Conservation (phyloP, 2,797 vertebrate species). For the Enteromius viviparus region DNA sequence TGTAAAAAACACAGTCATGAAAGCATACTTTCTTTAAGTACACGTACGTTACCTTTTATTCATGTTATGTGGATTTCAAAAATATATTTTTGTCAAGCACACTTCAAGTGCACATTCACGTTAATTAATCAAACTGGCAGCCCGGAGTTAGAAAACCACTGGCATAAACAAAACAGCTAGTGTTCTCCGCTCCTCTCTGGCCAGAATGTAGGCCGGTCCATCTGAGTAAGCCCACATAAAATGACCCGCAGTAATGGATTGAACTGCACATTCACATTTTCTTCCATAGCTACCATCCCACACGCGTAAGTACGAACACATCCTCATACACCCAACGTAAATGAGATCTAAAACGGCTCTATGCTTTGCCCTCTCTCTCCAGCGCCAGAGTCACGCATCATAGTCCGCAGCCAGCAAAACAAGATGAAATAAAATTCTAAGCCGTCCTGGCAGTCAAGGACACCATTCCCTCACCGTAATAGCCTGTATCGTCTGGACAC, state of each 20-base stretch:
- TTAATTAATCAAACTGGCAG: neutral
- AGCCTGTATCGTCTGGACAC: constrained; percentile 85
- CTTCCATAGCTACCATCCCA: constrained; percentile 23
- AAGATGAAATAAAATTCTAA: constrained; percentile 88
- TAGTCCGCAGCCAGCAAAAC: constrained; percentile 83
- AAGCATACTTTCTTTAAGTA: neutral
- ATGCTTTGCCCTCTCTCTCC: constrained; percentile 76
- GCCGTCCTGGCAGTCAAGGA: constrained; percentile 86
- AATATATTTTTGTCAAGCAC: neutral
- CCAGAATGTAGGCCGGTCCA: constrained; percentile 63
- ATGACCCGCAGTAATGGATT: constrained; percentile 43
- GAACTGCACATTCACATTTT: constrained; percentile 58
- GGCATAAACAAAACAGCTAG: neutral
- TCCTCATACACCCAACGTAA: constrained; percentile 68
- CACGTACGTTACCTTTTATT: neutral
- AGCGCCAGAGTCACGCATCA: constrained; percentile 81
- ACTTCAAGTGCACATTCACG: neutral
- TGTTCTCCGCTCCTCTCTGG: neutral
- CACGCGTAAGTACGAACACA: constrained; percentile 11
- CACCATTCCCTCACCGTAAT: constrained; percentile 85
- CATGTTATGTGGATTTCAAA: neutral
- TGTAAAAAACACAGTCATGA: neutral
- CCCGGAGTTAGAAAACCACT: constrained; percentile 3
- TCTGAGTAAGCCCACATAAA: constrained; percentile 55
- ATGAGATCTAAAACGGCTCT: constrained; percentile 80